Conservation (phyloP, 2,113 vertebrate species). For the Lepus timidus region DNA sequence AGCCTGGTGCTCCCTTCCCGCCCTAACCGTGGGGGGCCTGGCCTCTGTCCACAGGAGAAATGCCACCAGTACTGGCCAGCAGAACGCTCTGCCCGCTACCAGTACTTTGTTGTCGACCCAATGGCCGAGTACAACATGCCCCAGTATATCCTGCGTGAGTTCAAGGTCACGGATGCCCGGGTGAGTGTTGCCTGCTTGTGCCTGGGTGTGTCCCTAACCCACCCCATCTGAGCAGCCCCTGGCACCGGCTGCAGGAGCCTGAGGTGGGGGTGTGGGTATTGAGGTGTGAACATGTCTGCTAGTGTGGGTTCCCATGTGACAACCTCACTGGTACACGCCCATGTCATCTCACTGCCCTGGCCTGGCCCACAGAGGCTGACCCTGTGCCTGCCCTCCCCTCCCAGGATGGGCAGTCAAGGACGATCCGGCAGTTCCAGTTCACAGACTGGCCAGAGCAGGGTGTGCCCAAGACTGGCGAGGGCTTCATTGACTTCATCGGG, state of each 20-base stretch:
- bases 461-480: constrained; percentile 97
- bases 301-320: accelerated
- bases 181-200: constrained; percentile 85
- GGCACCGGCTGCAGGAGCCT: not conserved
- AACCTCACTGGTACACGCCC: not conserved
- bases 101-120: constrained; percentile 98
- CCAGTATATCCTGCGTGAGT: constrained; percentile 98
- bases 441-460: constrained; percentile 99
- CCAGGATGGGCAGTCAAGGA: constrained; percentile 97
- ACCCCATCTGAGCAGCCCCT: not conserved
- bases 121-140: constrained; percentile 99
- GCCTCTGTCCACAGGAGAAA: constrained; percentile 92
- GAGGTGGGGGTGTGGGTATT: not conserved
- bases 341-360: accelerated
- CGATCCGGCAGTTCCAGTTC: constrained; percentile 99
- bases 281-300: not conserved
- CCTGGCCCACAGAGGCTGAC: not conserved
- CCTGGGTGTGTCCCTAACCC: accelerated
- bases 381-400: not conserved
- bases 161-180: constrained; percentile 98
- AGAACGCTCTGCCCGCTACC: constrained; percentile 97
- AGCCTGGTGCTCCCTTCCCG: not conserved
- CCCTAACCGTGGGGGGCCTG: not conserved
- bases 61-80: constrained; percentile 99
- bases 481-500: constrained; percentile 98